Conservation (phyloP, 2,888 invertebrate species). For the Elysia crispata region DNA sequence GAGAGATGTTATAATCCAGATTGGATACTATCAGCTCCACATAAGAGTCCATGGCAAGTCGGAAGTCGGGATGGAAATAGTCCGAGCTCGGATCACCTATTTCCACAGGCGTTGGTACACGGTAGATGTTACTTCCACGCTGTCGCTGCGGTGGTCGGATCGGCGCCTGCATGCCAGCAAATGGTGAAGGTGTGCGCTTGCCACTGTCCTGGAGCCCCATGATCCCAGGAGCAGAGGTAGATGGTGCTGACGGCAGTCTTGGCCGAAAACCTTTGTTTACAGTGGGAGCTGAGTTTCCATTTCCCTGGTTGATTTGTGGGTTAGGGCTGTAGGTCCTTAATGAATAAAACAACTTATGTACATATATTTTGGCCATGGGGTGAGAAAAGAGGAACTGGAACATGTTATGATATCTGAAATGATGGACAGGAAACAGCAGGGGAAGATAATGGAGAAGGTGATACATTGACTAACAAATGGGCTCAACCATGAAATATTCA, state of each 20-base stretch:
- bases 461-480: no score
- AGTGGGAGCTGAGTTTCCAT: background rate
- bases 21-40: slow-evolving; percentile 81
- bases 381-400: no score
- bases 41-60: slow-evolving; percentile 48
- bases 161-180: background rate
- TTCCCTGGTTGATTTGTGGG: no score
- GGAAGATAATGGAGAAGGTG: no score
- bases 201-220: no score
- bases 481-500: no score
- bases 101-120: slow-evolving; percentile 47
- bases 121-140: slow-evolving; percentile 44
- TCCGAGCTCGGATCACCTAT: slow-evolving; percentile 46
- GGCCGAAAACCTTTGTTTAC: slow-evolving; percentile 33
- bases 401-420: no score
- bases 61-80: slow-evolving; percentile 42
- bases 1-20: slow-evolving; percentile 84
- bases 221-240: background rate
- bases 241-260: slow-evolving; percentile 27
- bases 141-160: slow-evolving; percentile 22
- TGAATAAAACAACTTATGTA: background rate
- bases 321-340: slow-evolving; percentile 37
- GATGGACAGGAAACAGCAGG: no score
- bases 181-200: slow-evolving; percentile 33
- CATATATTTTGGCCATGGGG: no score